Evolutionary conservation across 2,888 invertebrate species (phyloP).

Genomic region (Carterocephalus palaemon): DNA sequence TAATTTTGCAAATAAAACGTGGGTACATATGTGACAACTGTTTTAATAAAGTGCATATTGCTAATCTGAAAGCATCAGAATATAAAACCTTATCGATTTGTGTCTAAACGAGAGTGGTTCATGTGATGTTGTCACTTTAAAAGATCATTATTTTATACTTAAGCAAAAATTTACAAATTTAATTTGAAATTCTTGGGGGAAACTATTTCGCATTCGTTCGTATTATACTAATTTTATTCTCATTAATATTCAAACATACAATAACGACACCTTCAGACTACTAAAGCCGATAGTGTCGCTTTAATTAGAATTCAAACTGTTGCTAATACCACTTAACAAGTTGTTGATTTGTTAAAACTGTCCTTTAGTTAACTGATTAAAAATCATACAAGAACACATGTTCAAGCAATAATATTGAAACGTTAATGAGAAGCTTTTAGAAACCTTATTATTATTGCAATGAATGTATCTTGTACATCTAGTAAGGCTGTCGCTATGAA

Average conservation of each 20-base stretch:
- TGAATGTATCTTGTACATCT: neutral
- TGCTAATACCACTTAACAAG: neutral
- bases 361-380: too few species aligned
- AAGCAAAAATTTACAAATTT: slow-evolving; percentile 10
- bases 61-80: too few species aligned
- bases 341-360: too few species aligned
- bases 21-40: too few species aligned
- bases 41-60: too few species aligned
- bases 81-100: slow-evolving; percentile 1
- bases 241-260: slow-evolving; percentile 3
- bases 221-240: slow-evolving; percentile 7
- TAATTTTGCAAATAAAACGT: too few species aligned
- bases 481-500: slow-evolving; percentile 6
- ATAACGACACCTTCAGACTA: slow-evolving; percentile 5
- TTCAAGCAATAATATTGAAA: too few species aligned
- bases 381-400: too few species aligned
- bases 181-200: slow-evolving; percentile 7
- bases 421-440: too few species aligned
- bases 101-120: neutral
- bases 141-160: slow-evolving; percentile 14
- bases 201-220: slow-evolving; percentile 7
- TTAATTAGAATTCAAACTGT: neutral
- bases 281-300: neutral
- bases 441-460: too few species aligned
- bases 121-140: slow-evolving; percentile 7